Conservation (phyloP, 2,888 invertebrate genomes). For the Crioceris asparagi region DNA sequence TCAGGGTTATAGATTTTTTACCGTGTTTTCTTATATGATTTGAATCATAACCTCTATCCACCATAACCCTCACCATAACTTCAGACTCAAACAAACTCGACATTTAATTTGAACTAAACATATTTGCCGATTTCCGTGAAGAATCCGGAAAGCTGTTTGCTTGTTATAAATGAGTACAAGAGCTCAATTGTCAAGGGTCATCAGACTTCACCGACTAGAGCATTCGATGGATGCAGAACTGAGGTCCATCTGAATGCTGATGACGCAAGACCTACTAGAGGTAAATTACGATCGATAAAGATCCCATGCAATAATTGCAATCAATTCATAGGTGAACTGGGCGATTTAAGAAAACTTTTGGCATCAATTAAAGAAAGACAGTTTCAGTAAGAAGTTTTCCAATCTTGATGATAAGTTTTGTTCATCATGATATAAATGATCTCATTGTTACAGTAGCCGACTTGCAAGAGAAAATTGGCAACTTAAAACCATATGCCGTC, state of each 20-base stretch:
- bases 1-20: no score
- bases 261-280: constrained; percentile 1
- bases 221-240: constrained; percentile 1
- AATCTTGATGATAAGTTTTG: constrained; percentile 1
- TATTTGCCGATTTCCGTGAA: no score
- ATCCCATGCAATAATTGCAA: constrained; percentile 1
- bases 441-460: no score
- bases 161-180: no score
- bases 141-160: no score
- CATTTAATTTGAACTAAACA: no score
- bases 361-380: background rate
- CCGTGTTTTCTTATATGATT: no score
- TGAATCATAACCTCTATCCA: no score
- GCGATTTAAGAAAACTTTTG: background rate
- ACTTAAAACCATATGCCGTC: no score
- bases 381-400: background rate
- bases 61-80: no score
- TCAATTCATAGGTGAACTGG: constrained; percentile 2
- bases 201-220: background rate
- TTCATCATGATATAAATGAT: background rate
- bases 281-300: constrained; percentile 1
- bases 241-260: constrained; percentile 3
- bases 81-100: no score
- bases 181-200: background rate
- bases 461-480: no score